Conservation (phyloP, 2,113 vertebrate genomes). For the Gymnocephalus cernua region DNA sequence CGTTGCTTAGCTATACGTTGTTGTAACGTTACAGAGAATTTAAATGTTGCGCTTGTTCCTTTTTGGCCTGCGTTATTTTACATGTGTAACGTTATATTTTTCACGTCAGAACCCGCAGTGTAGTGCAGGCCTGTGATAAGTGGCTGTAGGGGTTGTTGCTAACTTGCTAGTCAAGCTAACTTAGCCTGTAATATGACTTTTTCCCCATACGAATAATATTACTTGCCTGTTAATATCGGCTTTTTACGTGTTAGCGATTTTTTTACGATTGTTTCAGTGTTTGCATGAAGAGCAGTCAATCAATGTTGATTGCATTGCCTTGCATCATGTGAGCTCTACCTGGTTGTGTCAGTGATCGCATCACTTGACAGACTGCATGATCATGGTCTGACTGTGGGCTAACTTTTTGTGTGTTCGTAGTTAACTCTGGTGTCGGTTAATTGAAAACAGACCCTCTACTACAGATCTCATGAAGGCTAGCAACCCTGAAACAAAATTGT, state of each 20-base stretch:
- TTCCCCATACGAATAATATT: neutral
- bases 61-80: fast-evolving
- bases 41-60: fast-evolving
- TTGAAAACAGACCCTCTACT: neutral
- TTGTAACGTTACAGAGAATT: neutral
- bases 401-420: neutral
- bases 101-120: fast-evolving
- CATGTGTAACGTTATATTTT: neutral
- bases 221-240: too few relatives aligned
- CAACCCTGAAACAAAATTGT: neutral
- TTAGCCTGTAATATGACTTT: neutral
- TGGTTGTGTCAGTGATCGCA: constrained; percentile 33
- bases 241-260: neutral
- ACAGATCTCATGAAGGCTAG: neutral
- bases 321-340: constrained; percentile 62
- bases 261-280: neutral
- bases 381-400: neutral
- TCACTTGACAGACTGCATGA: constrained; percentile 24
- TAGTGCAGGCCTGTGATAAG: constrained; percentile 19
- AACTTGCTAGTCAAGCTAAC: constrained; percentile 54
- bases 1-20: neutral
- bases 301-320: constrained; percentile 38
- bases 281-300: neutral
- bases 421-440: neutral
- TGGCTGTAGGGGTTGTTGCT: constrained; percentile 23